Conservation (phyloP, 2,113 vertebrate species). For the Muscicapa adusta region DNA sequence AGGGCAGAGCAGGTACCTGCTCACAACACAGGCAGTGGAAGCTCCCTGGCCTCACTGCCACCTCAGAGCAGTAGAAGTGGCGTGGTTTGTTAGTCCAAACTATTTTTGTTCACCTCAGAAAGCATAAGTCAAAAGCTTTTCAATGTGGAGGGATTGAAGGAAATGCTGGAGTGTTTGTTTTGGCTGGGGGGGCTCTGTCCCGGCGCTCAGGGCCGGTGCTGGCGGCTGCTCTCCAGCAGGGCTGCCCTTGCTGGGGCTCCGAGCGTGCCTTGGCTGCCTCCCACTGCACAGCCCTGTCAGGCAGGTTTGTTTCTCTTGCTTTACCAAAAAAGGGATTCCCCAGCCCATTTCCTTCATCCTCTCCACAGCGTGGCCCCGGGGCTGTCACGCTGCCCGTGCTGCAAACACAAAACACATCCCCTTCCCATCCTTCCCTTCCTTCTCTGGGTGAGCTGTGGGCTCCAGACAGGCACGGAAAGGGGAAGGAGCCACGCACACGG, state of each 20-base stretch:
- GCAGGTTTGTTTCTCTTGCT: not conserved
- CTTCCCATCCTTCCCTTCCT: no score
- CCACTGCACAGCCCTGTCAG: not conserved
- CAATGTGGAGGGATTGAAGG: not conserved
- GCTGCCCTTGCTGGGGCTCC: not conserved
- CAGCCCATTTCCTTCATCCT: not conserved
- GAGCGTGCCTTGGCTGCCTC: not conserved
- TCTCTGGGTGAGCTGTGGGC: not conserved
- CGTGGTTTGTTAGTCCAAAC: not conserved
- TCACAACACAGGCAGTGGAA: not conserved
- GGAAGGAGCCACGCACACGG: not conserved
- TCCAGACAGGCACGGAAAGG: not conserved
- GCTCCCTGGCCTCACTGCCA: not conserved
- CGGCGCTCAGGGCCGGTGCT: fast-evolving
- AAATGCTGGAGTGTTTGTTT: not conserved
- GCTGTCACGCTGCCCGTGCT: not conserved
- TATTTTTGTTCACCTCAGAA: not conserved
- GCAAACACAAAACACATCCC: no score
- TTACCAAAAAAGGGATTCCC: constrained; percentile 27
- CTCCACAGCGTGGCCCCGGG: fast-evolving
- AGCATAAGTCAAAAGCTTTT: not conserved
- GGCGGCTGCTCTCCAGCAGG: not conserved
- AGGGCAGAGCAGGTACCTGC: not conserved
- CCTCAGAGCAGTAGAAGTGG: not conserved
- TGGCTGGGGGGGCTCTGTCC: not conserved